Percentiles rank a stretch among this genome's conserved stretches.
Evolutionary conservation across 2,113 vertebrate genomes (phyloP).

Genomic region (Bujurquina vittata): DNA sequence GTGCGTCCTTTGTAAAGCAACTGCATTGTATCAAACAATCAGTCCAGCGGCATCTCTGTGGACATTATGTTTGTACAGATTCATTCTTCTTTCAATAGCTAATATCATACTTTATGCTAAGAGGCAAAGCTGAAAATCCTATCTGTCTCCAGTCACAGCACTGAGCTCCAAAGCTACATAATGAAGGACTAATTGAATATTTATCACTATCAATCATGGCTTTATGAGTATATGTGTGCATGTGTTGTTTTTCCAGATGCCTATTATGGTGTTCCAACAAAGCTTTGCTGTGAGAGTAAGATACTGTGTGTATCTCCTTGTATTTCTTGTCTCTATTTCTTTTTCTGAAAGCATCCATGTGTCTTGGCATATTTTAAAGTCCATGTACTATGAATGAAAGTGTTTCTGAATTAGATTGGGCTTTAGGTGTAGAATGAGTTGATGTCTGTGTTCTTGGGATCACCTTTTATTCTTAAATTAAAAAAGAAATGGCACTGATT

Average conservation of each 20-base stretch:
- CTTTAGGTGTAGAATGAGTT: neutral
- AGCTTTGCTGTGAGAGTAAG: neutral
- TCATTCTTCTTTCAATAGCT: conserved; percentile 38
- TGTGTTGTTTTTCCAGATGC: conserved; percentile 11
- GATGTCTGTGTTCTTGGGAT: neutral
- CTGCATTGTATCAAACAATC: conserved; percentile 45
- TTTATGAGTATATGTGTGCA: conserved; percentile 15
- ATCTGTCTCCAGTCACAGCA: conserved; percentile 46
- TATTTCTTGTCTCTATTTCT: neutral
- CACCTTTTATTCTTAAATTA: too few relatives aligned
- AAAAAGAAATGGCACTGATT: too few relatives aligned
- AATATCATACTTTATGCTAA: conserved; percentile 43
- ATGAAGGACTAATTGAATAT: conserved; percentile 65
- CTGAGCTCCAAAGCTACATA: conserved; percentile 54
- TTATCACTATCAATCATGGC: conserved; percentile 48
- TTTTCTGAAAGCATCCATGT: conserved; percentile 3
- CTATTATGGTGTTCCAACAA: neutral
- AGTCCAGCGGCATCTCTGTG: conserved; percentile 13
- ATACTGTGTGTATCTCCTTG: neutral
- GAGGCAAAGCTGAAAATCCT: conserved; percentile 50
- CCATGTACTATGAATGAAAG: neutral
- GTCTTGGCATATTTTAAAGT: neutral
- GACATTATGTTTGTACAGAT: conserved; percentile 24
- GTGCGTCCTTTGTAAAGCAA: conserved; percentile 47
- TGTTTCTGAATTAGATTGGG: neutral